Base-by-base conservation (phyloP, 1,140 invertebrate genomes). In the Manduca sexta region DNA sequence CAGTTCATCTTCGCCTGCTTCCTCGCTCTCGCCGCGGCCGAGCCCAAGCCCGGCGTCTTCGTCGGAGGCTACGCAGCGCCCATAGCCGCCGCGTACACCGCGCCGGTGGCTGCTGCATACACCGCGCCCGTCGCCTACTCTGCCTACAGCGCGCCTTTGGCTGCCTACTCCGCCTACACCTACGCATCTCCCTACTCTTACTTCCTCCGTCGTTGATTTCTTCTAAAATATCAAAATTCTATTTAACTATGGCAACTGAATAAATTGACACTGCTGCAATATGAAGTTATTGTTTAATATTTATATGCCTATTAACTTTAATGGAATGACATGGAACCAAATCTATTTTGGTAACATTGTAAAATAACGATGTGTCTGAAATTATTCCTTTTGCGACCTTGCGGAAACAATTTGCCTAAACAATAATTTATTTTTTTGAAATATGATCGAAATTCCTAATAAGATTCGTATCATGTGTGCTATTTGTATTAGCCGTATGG, bases 1-100 rank as follows among this genome's bases (percentile, higher is more conserved):
- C 61, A 89, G 88, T 83, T 88, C 60, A 68, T 87, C 59, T 71
- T 88, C 54, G 73, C 80, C 46, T 80, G 80, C 56, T 53, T 87
- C 43, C 54, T 86, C 49, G 85, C n/a, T n/a, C n/a, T n/a, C n/a
- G n/a, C 82, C 11, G 37, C 84, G 43, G 82, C 84, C 29, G 69
- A 68, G 13, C 86, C 87, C 49, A 77, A 79, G 52, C 86, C 87
- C 33, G 79, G 52, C 49, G 50, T 64, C 16, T 12, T 64, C 57
- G 48, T 55, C 33, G 53, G 62, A 16, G 74, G 73, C 3, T 70
- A 69, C 56, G 60, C 67, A n/a, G 62, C 74, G 5, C 66, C 72
- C 7, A 49, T 73, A 1, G 72, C 70, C 8, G 63, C 68, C n/a
- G 73, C 70, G 10, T 80, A 80, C 61, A 68, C 71, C 12, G 60